phyloP scores from a whole-genome alignment of 2,797 vertebrate species.

The Acanthopagrus latus region DNA sequence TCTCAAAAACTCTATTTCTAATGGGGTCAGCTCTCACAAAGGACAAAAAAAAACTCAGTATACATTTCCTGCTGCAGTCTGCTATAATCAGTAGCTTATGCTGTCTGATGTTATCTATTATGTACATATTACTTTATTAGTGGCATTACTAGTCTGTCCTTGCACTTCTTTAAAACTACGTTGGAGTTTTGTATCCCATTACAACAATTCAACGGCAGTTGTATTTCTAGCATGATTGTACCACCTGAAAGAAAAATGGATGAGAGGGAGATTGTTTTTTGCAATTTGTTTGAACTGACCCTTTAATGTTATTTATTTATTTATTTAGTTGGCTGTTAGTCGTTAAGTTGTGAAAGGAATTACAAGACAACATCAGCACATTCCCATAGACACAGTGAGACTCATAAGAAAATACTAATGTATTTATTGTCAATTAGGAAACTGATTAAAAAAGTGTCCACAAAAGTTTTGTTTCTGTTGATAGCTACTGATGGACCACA shows the following conservation, averaged over 20 bases:
- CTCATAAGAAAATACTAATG: not conserved
- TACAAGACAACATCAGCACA: conserved; percentile 13
- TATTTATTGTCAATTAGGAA: conserved; percentile 11
- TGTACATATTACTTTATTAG: not conserved
- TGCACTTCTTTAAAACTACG: not conserved
- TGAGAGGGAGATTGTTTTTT: not conserved
- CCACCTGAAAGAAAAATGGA: not conserved
- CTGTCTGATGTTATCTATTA: not conserved
- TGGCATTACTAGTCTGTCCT: not conserved
- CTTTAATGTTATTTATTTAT: conserved; percentile 50
- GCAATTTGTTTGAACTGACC: conserved; percentile 29
- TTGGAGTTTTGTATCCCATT: not conserved
- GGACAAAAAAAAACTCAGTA: conserved; percentile 13
- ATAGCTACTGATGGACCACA: not conserved
- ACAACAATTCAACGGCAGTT: not conserved
- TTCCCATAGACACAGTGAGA: not conserved
- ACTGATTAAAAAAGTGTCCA: not conserved
- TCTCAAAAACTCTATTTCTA: not conserved
- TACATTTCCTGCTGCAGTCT: not conserved
- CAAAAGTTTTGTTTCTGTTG: not conserved
- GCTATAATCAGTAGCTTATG: not conserved
- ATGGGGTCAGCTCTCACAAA: conserved; percentile 22
- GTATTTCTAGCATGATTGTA: not conserved
- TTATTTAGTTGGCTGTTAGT: conserved; percentile 24
- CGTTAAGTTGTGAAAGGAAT: not conserved